Base-by-base conservation (phyloP, 2,797 vertebrate genomes). In the Numenius phaeopus region DNA sequence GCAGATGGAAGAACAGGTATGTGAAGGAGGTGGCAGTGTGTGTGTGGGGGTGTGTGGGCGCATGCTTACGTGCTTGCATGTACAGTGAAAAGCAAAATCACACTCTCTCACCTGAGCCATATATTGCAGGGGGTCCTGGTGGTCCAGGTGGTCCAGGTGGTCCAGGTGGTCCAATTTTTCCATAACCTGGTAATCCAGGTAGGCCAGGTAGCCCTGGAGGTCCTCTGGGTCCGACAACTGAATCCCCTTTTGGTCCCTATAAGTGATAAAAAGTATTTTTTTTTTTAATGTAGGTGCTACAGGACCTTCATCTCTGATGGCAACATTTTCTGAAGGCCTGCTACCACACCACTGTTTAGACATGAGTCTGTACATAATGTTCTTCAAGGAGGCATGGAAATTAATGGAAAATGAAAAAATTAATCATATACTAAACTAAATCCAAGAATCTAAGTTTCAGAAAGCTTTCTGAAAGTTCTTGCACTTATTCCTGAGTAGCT, bases 191-290 rank as follows among this genome's bases (percentile, higher is more conserved):
- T 65, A 97, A 73, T 9, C 99, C 99, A 54, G 99, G 99, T 70
- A 98, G 97, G 22, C 99, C 99, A 76, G 99, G 99, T 27, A 97
- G 79, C 21, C 99, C 99, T 4, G 99, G 99, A 46, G 94, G 98
- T 22, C 99, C 99, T 82, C 98, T 98, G 22, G 99, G 99, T 15
- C 99, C 99, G 0, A 98, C 24, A 40, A 99, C 37, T 2, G 99
- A 97, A 65, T 99, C 99, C 21, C 99, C 99, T 98, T 99, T 99
- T 85, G 98, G 99, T 37, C 99, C 99, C 99, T 99, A 95, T 91
- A 32, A 75, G 85, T 34, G 55, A 91, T 12, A 69, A 81, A 89
- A 83, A 79, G 27, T 24, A 61, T 37, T 7, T 84, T 75, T 4
- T 75, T 2, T 32, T 80, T 66, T 21, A 92, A 47, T 47, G 11